A percentile compares a stretch with the other conserved stretches of the same genome.
Conservation (phyloP, 2,797 vertebrate genomes). For the Esox masquinongy region DNA sequence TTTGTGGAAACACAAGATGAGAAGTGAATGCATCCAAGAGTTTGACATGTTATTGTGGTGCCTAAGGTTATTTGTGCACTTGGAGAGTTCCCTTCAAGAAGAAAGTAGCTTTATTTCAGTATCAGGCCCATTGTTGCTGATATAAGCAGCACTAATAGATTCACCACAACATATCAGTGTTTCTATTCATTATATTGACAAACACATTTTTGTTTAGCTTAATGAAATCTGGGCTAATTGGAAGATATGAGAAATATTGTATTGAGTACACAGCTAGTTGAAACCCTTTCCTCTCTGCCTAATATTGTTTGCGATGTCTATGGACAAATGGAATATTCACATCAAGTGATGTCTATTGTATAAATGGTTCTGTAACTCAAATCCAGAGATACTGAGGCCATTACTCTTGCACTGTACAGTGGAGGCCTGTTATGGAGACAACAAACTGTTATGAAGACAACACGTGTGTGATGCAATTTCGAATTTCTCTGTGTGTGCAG, state of each 20-base stretch:
- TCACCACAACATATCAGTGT: neutral
- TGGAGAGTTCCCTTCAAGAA: neutral
- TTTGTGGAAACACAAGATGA: slow-evolving; percentile 16
- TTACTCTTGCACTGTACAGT: slow-evolving; percentile 34
- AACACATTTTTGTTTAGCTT: neutral
- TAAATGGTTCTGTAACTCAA: slow-evolving; percentile 54
- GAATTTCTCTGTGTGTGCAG: slow-evolving; percentile 57
- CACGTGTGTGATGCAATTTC: slow-evolving; percentile 58
- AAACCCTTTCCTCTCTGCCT: neutral
- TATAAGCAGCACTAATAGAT: neutral
- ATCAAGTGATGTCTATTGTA: slow-evolving; percentile 38
- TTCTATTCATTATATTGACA: neutral
- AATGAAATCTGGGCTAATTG: neutral
- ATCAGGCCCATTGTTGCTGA: neutral
- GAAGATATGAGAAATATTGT: neutral
- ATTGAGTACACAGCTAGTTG: neutral
- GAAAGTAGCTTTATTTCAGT: neutral
- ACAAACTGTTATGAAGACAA: slow-evolving; percentile 38
- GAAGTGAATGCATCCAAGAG: slow-evolving; percentile 1
- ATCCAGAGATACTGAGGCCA: slow-evolving; percentile 44
- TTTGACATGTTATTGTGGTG: slow-evolving; percentile 22
- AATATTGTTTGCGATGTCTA: slow-evolving; percentile 11
- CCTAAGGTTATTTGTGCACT: slow-evolving; percentile 5
- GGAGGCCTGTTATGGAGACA: slow-evolving; percentile 39
- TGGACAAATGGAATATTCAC: slow-evolving; percentile 44